A percentile compares a stretch with the other conserved stretches of the same genome.
Evolutionary conservation across 2,888 invertebrate genomes (phyloP).

Genomic region (Amiota minor): DNA sequence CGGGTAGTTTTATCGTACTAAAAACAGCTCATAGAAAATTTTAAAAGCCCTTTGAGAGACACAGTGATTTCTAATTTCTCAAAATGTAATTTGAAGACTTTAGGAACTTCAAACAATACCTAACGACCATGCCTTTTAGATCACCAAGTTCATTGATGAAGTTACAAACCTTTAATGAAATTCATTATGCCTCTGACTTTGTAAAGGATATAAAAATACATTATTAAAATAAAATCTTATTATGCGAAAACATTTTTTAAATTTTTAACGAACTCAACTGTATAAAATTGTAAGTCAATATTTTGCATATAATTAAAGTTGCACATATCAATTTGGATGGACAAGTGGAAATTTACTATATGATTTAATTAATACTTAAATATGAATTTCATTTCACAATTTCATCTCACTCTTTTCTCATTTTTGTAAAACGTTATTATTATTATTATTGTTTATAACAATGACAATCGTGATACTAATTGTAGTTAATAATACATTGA

Average conservation of each 20-base stretch:
- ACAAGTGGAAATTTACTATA: conserved; percentile 47
- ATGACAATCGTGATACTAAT: conserved; percentile 74
- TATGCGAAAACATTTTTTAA: background rate
- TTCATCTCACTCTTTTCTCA: conserved; percentile 31
- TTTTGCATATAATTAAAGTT: conserved; percentile 5
- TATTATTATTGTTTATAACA: conserved; percentile 54
- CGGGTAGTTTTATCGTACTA: too few species aligned
- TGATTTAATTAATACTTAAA: conserved; percentile 36
- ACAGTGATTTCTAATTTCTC: too few species aligned
- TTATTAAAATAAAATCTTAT: background rate
- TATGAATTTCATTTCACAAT: conserved; percentile 29
- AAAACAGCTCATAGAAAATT: too few species aligned
- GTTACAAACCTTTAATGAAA: too few species aligned
- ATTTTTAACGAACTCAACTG: conserved; percentile 5
- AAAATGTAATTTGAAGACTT: too few species aligned
- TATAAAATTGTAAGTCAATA: conserved; percentile 6
- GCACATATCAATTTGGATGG: conserved; percentile 21
- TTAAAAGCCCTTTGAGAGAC: too few species aligned
- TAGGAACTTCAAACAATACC: too few species aligned
- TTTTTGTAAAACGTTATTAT: too few species aligned
- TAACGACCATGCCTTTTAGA: too few species aligned
- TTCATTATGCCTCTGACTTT: too few species aligned
- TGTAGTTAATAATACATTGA: conserved; percentile 66
- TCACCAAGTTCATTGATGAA: too few species aligned
- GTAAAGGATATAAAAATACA: too few species aligned